Conservation (phyloP, 2,797 vertebrate species). For the Xiphophorus birchmanni region DNA sequence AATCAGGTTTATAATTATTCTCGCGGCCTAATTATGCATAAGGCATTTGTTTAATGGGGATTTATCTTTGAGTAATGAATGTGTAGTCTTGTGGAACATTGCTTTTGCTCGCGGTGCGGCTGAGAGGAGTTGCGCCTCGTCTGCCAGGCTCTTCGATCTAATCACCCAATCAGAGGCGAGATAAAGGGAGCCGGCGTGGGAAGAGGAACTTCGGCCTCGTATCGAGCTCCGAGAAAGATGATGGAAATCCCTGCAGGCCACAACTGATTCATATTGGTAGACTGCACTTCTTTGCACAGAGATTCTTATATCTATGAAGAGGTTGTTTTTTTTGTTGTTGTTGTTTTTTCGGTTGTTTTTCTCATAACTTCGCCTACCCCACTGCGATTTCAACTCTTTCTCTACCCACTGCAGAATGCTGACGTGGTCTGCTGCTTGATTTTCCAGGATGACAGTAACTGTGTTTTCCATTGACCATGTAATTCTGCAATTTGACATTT, state of each 20-base stretch:
- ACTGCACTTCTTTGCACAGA: slow-evolving; percentile 41
- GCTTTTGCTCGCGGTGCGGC: slow-evolving; percentile 65
- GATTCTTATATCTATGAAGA: slow-evolving; percentile 47
- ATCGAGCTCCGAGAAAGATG: slow-evolving; percentile 56
- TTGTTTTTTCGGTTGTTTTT: slow-evolving; percentile 16
- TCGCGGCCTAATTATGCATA: slow-evolving; percentile 77
- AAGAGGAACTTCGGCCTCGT: slow-evolving; percentile 39
- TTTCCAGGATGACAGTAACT: slow-evolving; percentile 24
- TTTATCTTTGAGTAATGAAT: slow-evolving; percentile 81
- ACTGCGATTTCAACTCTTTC: slow-evolving; percentile 20
- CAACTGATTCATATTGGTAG: slow-evolving; percentile 47
- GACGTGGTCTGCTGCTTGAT: slow-evolving; percentile 28
- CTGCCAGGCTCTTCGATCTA: slow-evolving; percentile 63
- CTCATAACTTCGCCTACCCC: slow-evolving; percentile 30
- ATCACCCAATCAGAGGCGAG: slow-evolving; percentile 65
- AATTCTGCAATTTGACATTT: too few species aligned
- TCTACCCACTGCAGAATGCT: slow-evolving; percentile 16
- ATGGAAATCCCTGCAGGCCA: slow-evolving; percentile 61
- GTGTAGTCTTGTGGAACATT: slow-evolving; percentile 84
- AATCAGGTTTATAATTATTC: slow-evolving; percentile 81
- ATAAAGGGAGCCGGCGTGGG: slow-evolving; percentile 53
- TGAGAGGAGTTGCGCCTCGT: slow-evolving; percentile 55
- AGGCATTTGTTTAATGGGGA: slow-evolving; percentile 81
- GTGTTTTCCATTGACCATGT: neutral
- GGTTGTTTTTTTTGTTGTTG: slow-evolving; percentile 21